Conservation (phyloP, 2,113 vertebrate genomes). For the Pomatostomus ruficeps region DNA sequence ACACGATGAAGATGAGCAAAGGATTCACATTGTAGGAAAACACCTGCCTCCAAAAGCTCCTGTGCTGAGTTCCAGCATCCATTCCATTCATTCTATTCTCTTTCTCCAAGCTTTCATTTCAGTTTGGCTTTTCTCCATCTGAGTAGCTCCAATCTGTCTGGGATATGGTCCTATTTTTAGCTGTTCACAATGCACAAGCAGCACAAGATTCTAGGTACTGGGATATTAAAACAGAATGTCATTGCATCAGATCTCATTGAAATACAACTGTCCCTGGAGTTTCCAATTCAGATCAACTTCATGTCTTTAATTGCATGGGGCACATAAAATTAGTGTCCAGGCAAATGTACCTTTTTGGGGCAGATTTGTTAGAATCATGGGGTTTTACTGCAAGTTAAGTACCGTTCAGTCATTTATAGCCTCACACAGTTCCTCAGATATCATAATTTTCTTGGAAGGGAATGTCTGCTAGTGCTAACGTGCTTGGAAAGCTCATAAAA, state of each 20-base stretch:
- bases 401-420: not conserved
- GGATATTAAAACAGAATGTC: not conserved
- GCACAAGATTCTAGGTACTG: not conserved
- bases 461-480: not conserved
- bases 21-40: not conserved
- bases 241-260: not conserved
- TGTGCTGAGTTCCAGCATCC: not conserved
- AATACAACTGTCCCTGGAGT: not conserved
- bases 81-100: not conserved
- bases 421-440: not conserved
- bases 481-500: constrained; percentile 30
- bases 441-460: constrained; percentile 16
- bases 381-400: not conserved
- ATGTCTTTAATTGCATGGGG: not conserved
- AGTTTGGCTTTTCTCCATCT: not conserved
- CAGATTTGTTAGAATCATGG: not conserved
- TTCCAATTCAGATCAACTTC: not conserved
- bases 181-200: not conserved
- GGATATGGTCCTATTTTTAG: not conserved
- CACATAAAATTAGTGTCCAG: not conserved
- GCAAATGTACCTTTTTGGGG: not conserved
- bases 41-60: not conserved
- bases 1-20: not conserved
- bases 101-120: not conserved
- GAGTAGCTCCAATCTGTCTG: not conserved